Conservation (phyloP, 2,797 vertebrate genomes). For the Erethizon dorsatum region DNA sequence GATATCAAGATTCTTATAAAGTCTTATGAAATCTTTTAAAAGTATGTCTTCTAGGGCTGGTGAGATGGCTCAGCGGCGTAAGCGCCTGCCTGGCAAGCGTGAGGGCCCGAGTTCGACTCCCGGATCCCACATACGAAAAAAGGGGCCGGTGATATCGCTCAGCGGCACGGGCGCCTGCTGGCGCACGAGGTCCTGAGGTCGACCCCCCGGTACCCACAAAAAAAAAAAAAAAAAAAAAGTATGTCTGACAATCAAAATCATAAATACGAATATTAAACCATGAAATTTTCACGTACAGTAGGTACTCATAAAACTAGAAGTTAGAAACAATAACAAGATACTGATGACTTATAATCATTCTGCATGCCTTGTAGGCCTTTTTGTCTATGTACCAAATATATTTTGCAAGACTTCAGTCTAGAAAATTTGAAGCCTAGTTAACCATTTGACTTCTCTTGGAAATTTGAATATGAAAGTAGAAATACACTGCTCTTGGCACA, state of each 20-base stretch:
- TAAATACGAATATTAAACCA: constrained; percentile 68
- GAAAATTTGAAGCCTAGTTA: background rate
- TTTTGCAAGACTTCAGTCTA: background rate
- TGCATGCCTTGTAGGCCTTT: background rate
- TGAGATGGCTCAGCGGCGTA: no score
- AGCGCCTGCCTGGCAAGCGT: no score
- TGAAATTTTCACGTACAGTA: constrained; percentile 9
- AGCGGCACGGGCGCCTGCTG: no score
- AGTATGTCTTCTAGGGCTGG: background rate
- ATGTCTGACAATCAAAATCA: constrained; percentile 22
- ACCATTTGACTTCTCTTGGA: background rate
- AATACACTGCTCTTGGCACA: background rate
- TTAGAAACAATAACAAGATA: constrained; percentile 3
- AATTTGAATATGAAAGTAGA: background rate
- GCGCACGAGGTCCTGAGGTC: no score
- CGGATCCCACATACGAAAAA: no score
- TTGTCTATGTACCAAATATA: background rate
- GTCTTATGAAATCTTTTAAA: constrained; percentile 50
- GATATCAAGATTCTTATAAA: constrained; percentile 62
- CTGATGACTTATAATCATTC: background rate
- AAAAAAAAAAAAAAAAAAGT: background rate
- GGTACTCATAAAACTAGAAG: background rate
- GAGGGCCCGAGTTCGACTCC: no score
- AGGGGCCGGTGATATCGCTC: no score
- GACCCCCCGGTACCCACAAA: no score